Conservation (phyloP, 2,888 invertebrate genomes). For the Pyralis farinalis region DNA sequence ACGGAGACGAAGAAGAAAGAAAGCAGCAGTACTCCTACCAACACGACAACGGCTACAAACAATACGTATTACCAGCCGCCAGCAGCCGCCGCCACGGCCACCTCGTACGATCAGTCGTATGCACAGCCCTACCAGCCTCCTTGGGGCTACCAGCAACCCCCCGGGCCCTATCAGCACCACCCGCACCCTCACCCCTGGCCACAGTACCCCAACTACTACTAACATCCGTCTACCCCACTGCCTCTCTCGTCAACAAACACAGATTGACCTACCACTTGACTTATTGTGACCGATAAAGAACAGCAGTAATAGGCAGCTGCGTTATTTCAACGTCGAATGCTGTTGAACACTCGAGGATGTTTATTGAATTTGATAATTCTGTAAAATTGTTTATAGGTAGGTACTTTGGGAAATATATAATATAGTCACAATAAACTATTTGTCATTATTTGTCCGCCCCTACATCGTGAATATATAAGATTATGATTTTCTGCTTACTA, state of each 20-base stretch:
- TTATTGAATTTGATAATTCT: constrained; percentile 33
- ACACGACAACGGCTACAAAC: constrained; percentile 28
- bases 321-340: too few relatives aligned
- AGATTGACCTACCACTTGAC: too few relatives aligned
- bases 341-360: too few relatives aligned
- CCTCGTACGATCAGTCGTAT: constrained; percentile 65
- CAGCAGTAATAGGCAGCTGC: too few relatives aligned
- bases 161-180: constrained; percentile 69
- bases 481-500: too few relatives aligned
- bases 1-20: constrained; percentile 60
- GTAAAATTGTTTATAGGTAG: constrained; percentile 30
- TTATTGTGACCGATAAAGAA: too few relatives aligned
- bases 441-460: constrained; percentile 36
- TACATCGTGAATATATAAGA: constrained; percentile 43
- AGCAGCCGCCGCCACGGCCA: constrained; percentile 35
- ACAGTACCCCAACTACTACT: constrained; percentile 75
- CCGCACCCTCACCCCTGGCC: constrained; percentile 72
- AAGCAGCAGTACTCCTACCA: constrained; percentile 22
- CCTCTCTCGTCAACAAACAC: constrained; percentile 31
- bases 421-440: constrained; percentile 33
- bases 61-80: constrained; percentile 59
- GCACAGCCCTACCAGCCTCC: constrained; percentile 70
- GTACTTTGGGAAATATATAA: constrained; percentile 44
- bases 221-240: constrained; percentile 21
- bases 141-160: constrained; percentile 75